Evolutionary conservation across 2,797 vertebrate species (phyloP).

Genomic region (Melanotaenia nigrans): DNA sequence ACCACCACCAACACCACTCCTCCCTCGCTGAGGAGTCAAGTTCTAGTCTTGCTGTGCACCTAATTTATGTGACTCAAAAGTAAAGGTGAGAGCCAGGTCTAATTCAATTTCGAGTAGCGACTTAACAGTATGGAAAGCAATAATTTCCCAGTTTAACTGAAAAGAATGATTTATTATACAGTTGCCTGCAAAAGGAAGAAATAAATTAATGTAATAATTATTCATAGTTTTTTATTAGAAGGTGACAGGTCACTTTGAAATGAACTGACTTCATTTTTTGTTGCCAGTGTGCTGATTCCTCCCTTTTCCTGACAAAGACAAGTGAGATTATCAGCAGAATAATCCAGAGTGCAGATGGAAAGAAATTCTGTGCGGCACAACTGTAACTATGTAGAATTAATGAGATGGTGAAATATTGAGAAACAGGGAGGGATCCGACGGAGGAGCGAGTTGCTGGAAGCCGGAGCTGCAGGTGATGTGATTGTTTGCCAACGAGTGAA

Average conservation of each 20-base stretch:
- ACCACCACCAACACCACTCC: no score
- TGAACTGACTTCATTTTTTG: background rate
- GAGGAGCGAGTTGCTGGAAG: background rate
- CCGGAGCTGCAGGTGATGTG: conserved; percentile 7
- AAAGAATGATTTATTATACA: conserved; percentile 31
- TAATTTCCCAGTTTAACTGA: conserved; percentile 34
- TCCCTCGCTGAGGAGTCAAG: background rate
- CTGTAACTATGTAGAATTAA: background rate
- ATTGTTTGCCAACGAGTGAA: conserved; percentile 16
- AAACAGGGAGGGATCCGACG: conserved; percentile 2
- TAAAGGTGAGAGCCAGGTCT: conserved; percentile 18
- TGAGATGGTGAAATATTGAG: conserved; percentile 14
- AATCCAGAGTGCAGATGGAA: background rate
- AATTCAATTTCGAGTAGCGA: conserved; percentile 47
- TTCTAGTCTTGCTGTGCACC: conserved; percentile 32
- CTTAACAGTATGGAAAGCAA: conserved; percentile 25
- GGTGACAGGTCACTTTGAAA: conserved; percentile 7
- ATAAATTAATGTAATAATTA: conserved; percentile 5
- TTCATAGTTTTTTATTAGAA: conserved; percentile 14
- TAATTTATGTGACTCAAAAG: conserved; percentile 40
- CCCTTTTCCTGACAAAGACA: background rate
- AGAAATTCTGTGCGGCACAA: background rate
- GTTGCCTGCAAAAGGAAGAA: conserved; percentile 13
- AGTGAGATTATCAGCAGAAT: background rate
- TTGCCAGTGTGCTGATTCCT: background rate